phyloP scores from a whole-genome alignment of 2,888 invertebrate genomes.

The Meteorus cinctellus region DNA sequence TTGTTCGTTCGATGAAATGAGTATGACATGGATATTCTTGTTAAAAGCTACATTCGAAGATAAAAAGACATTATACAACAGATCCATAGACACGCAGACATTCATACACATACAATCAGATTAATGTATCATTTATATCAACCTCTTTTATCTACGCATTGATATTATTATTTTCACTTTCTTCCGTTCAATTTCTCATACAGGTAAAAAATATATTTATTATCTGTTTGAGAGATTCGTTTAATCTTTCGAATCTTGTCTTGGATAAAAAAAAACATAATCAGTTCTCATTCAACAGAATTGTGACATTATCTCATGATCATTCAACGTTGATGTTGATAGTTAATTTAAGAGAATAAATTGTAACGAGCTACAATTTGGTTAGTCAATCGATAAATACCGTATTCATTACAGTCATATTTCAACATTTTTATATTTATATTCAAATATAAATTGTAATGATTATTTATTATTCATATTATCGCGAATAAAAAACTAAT shows the following conservation, averaged over 20 bases:
- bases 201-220: neutral
- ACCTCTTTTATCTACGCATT: neutral
- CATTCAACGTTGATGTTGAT: neutral
- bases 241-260: neutral
- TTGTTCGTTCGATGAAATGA: constrained; percentile 4
- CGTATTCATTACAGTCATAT: constrained; percentile 44
- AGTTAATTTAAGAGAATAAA: constrained; percentile 11
- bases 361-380: constrained; percentile 58
- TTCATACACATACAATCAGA: constrained; percentile 42
- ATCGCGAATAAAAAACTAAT: constrained; percentile 36
- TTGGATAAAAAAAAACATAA: neutral
- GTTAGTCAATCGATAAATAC: constrained; percentile 64
- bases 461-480: constrained; percentile 26
- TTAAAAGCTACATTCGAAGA: constrained; percentile 37
- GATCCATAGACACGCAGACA: constrained; percentile 47
- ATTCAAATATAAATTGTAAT: neutral
- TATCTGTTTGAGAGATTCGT: neutral
- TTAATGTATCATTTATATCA: neutral
- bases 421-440: constrained; percentile 21
- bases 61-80: constrained; percentile 45
- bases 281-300: constrained; percentile 10
- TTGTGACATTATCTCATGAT: neutral
- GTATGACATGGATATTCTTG: constrained; percentile 16
- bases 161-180: neutral
- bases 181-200: neutral